Percentiles rank a stretch among this genome's conserved stretches.
These are phyloP conservation scores for Entomobrya multifasciata DNA, from an alignment of 2,888 invertebrate species.

Conservation along the genomic window DNA sequence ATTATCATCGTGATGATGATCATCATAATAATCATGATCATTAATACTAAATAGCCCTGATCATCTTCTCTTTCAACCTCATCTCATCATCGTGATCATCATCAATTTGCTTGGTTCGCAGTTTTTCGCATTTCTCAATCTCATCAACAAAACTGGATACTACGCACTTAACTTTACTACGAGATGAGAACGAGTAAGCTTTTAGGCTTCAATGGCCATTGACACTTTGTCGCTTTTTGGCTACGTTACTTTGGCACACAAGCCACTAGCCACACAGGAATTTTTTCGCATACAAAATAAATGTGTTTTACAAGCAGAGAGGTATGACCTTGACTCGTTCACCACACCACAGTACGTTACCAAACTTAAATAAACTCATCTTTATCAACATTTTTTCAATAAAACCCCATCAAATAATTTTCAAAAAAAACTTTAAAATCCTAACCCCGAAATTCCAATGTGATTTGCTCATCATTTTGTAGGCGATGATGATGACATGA, in stretches of 20 bases:
- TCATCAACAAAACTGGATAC: slow-evolving; percentile 10
- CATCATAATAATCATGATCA: not conserved
- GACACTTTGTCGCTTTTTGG: not conserved
- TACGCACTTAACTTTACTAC: slow-evolving; percentile 7
- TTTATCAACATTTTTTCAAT: not conserved
- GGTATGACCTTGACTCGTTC: slow-evolving; percentile 35
- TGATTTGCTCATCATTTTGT: slow-evolving; percentile 48
- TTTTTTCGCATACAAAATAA: no score
- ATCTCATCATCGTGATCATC: not conserved
- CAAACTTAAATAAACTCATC: not conserved
- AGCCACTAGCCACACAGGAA: not conserved
- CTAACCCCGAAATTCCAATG: slow-evolving; percentile 60
- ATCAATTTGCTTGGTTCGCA: not conserved
- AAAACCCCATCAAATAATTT: not conserved
- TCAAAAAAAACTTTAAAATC: not conserved
- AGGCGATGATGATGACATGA: not conserved
- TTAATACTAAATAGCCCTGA: not conserved
- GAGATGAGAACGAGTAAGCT: not conserved
- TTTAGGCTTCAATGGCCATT: not conserved
- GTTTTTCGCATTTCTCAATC: no score
- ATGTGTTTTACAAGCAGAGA: no score
- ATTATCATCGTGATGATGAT: no score
- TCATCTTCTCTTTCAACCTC: not conserved
- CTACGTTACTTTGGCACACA: no score
- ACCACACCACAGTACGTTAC: not conserved